Percentiles rank a stretch among this genome's conserved stretches.
These are phyloP conservation scores for Onychomys leucogaster DNA, from an alignment of 2,797 vertebrate genomes.

Conservation along the genomic window DNA sequence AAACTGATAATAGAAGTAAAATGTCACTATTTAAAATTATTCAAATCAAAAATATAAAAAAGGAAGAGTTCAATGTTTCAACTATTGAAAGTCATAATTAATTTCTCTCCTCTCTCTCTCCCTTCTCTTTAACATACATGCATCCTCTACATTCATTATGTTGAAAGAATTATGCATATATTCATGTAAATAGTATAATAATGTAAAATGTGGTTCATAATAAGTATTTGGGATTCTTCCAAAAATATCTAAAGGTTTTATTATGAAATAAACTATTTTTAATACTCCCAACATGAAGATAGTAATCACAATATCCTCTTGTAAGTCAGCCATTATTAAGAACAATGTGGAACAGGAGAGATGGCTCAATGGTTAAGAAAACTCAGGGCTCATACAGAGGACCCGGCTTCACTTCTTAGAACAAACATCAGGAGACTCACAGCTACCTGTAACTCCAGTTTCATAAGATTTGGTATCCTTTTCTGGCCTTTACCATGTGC, in stretches of 20 bases:
- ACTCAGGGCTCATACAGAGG: background rate
- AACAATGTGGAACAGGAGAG: background rate
- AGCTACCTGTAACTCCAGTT: background rate
- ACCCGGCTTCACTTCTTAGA: background rate
- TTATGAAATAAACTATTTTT: constrained; percentile 33
- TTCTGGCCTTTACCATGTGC: background rate
- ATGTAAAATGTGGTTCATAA: background rate
- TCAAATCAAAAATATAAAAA: background rate
- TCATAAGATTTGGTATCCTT: no score
- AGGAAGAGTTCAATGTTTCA: background rate
- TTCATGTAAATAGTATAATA: constrained; percentile 1
- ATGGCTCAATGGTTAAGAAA: background rate
- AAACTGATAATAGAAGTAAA: background rate
- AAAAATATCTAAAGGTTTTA: constrained; percentile 22
- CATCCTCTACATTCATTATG: background rate
- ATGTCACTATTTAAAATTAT: background rate
- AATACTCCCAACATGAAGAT: background rate
- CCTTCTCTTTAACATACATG: background rate
- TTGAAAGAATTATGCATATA: background rate
- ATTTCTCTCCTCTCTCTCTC: background rate
- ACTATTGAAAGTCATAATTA: background rate
- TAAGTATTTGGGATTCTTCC: background rate
- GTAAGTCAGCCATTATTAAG: constrained; percentile 7
- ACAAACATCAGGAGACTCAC: background rate
- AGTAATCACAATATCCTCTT: background rate